Percentiles rank a stretch among this genome's conserved stretches.
Conservation (phyloP, 1,140 invertebrate genomes). For the Cyclargus thomasi region DNA sequence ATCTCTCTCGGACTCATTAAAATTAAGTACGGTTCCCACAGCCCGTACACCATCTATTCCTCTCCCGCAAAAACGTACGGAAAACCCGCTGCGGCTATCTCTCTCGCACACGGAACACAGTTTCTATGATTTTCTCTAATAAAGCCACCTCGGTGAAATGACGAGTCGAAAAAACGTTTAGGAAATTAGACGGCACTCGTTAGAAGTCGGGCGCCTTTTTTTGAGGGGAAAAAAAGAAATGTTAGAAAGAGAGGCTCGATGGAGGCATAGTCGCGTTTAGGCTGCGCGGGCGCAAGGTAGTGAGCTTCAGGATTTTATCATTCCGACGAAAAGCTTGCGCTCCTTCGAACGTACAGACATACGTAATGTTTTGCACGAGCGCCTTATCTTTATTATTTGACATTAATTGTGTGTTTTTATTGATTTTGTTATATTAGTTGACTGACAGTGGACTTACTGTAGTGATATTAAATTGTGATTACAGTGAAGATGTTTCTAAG, state of each 20-base stretch:
- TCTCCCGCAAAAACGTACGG: conserved; percentile 42
- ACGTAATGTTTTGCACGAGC: conserved; percentile 43
- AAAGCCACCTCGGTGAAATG: conserved; percentile 49
- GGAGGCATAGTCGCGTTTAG: conserved; percentile 64
- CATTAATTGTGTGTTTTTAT: conserved; percentile 15
- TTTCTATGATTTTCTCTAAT: conserved; percentile 42
- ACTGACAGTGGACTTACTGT: conserved; percentile 24
- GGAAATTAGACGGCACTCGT: conserved; percentile 50
- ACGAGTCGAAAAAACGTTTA: conserved; percentile 49
- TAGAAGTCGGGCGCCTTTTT: conserved; percentile 50
- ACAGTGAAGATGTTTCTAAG: conserved; percentile 64
- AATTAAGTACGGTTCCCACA: conserved; percentile 36
- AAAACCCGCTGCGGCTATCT: conserved; percentile 39
- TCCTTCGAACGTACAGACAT: conserved; percentile 42
- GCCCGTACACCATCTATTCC: conserved; percentile 53
- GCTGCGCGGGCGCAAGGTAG: conserved; percentile 69
- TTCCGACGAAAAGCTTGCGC: conserved; percentile 72
- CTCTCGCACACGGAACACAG: conserved; percentile 44
- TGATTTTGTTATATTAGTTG: not conserved
- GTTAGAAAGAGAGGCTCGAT: conserved; percentile 64
- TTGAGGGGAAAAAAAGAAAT: conserved; percentile 58
- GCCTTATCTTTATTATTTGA: conserved; percentile 7
- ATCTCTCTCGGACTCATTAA: conserved; percentile 67
- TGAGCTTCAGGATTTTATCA: conserved; percentile 63
- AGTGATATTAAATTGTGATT: conserved; percentile 25